Base-by-base conservation (phyloP, 2,797 vertebrate species). In the Sebastes iracundus region DNA sequence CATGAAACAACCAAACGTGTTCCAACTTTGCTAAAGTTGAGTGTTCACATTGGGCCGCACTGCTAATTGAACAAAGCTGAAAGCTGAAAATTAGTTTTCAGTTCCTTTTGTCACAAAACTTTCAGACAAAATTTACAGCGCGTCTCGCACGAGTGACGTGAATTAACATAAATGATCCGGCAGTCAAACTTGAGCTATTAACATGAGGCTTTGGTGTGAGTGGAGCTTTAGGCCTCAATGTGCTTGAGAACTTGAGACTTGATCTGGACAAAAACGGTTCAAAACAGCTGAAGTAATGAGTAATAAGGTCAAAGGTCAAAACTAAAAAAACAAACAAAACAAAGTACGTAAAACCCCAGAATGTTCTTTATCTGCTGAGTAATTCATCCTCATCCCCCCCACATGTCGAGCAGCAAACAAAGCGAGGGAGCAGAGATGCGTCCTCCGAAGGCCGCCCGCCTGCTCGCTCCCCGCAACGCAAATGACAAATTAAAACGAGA, bases 401-500 rank as follows among this genome's bases (percentile, higher is more conserved):
- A 10, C 35, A 60, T 7, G 58, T 56, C 1, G 11, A 9, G 42
- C 49, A 42, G 14, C 32, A 65, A 65, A 38, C 59, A 63, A 74
- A 72, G 35, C 2, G 7, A 23, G 1, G 27, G 5, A 23, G 20
- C 46, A 20, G 8, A 18, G 49, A 23, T 1, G 18, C 27, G 5
- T 59, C 63, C 73, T 33, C 3, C 2, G 2, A 28, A 58, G 25
- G 25, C 55, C 23, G 2, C 56, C 81, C 32, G 13, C 71, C 42
- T 5, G 20, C 38, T 23, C 16, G n/a, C 73, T 59, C 2, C 52
- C 22, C 8, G 7, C 72, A 2, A 55, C 1, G 3, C 79, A 70
- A 35, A 52, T 30, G 52, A 84, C 64, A 69, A 81, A 88, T 84
- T 78, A 88, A 73, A 83, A 61, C 66, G 58, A 75, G 73, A 46